Base-by-base conservation (phyloP, 2,113 vertebrate species). In the Anguilla japonica region DNA sequence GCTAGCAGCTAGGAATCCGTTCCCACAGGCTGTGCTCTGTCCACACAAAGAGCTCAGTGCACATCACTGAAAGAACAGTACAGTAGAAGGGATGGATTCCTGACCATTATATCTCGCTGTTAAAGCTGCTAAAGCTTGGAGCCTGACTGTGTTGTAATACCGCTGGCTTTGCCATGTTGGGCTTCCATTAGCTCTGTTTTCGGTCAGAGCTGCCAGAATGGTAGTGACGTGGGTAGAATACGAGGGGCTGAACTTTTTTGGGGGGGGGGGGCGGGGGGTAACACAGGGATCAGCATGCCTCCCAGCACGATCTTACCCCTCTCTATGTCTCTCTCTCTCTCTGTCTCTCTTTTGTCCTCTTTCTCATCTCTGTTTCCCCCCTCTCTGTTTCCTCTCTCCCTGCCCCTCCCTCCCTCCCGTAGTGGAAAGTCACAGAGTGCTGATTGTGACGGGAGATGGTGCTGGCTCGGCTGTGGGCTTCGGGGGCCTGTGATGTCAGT, bases 401-500 rank as follows among this genome's bases (percentile, higher is more conserved):
- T 43, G 40, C 41, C 71, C 11, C 71, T 0, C n/a, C 11, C n/a
- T 75, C 26, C 34, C 71, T 34, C 71, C 29, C 87, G 92, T 94
- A 95, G 94, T 96, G 95, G 94, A 96, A 96, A 96, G 95, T 95
- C 94, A 96, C 95, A 94, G 94, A 94, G 92, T 91, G 91, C 93
- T 96, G 95, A 94, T 95, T 96, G 92, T 95, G 93, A 94, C 91
- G 89, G 94, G 92, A 93, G 93, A 88, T 92, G 95, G 1, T 34
- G 93, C 94, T 96, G 94, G 94, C 95, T 94, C 92, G 94, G 94
- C 94, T 94, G 94, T 86, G 88, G 60, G 92, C 93, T 94, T 95
- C 94, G 94, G 95, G 95, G 95, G 94, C 92, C 95, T 93, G 94
- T 96, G 95, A 96, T 96, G 95, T 96, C 95, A 96, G 94, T 94